These are phyloP conservation scores for Athalia circularis DNA, from an alignment of 2,888 invertebrate species.

Conservation along the genomic window DNA sequence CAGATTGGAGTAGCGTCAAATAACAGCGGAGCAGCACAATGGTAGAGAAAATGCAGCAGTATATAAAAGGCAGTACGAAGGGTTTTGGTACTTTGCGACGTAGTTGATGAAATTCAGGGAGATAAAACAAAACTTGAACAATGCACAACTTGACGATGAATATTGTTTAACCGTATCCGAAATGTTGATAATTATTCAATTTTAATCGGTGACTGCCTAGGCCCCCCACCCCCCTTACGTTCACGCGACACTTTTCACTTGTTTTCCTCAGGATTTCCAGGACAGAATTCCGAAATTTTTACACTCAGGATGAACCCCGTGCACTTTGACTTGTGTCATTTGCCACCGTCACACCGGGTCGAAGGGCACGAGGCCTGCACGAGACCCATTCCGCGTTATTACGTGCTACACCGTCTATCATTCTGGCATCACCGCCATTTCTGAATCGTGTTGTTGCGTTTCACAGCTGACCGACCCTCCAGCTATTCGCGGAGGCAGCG, in stretches of 20 bases:
- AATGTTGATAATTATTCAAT: slow-evolving; percentile 2
- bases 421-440: slow-evolving; percentile 67
- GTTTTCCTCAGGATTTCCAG: neutral
- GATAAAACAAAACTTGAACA: neutral
- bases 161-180: too few species aligned
- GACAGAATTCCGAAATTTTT: neutral
- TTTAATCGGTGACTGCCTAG: neutral
- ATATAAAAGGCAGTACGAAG: too few species aligned
- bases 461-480: slow-evolving; percentile 51
- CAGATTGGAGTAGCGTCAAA: too few species aligned
- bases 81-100: too few species aligned
- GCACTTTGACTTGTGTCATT: slow-evolving; percentile 38
- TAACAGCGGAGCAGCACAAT: too few species aligned
- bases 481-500: slow-evolving; percentile 68
- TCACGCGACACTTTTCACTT: slow-evolving; percentile 39
- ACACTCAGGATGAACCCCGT: slow-evolving; percentile 18
- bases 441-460: slow-evolving; percentile 47
- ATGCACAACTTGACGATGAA: neutral
- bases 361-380: slow-evolving; percentile 63
- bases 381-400: slow-evolving; percentile 62
- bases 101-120: neutral
- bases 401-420: slow-evolving; percentile 61
- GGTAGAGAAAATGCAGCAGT: too few species aligned
- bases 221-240: neutral
- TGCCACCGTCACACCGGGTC: slow-evolving; percentile 58